phyloP scores from a whole-genome alignment of 2,888 invertebrate species.

The Glaucopsyche alexis region DNA sequence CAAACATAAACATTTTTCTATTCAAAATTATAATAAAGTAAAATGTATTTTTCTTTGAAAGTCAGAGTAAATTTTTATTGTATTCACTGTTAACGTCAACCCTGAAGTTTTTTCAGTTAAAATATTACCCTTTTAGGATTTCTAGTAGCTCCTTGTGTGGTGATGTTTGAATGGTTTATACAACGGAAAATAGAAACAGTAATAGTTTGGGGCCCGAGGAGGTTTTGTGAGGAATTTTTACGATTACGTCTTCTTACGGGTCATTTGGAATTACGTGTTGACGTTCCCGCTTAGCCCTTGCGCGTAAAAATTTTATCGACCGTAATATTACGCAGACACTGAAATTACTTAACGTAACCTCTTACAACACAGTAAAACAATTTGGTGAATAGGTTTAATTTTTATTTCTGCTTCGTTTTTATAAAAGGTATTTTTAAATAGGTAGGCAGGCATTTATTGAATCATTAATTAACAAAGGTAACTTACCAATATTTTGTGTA shows the following conservation, averaged over 20 bases:
- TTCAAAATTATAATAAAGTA: too few species aligned
- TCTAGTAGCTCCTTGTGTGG: conserved; percentile 54
- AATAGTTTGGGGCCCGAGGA: conserved; percentile 12
- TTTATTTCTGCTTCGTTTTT: not conserved
- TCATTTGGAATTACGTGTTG: conserved; percentile 27
- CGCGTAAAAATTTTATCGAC: conserved; percentile 20
- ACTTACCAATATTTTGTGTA: too few species aligned
- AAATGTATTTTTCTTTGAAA: too few species aligned
- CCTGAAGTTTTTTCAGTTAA: conserved; percentile 57
- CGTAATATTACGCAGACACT: conserved; percentile 7
- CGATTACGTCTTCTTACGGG: conserved; percentile 9
- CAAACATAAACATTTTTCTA: too few species aligned
- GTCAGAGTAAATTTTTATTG: too few species aligned
- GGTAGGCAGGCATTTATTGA: too few species aligned
- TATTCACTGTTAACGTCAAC: not conserved
- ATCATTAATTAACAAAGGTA: too few species aligned
- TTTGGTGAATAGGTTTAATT: not conserved
- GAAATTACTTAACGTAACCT: conserved; percentile 13
- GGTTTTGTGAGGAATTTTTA: conserved; percentile 31
- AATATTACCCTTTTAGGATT: conserved; percentile 74
- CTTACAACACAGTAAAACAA: not conserved
- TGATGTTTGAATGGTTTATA: conserved; percentile 46
- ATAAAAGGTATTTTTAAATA: too few species aligned
- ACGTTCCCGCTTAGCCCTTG: conserved; percentile 16
- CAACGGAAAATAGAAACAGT: conserved; percentile 35